Evolutionary conservation across 2,888 invertebrate genomes (phyloP), one percentile per base, ranked within the genome.

Genomic region (Ashinkailepas kermadecensis): DNA sequence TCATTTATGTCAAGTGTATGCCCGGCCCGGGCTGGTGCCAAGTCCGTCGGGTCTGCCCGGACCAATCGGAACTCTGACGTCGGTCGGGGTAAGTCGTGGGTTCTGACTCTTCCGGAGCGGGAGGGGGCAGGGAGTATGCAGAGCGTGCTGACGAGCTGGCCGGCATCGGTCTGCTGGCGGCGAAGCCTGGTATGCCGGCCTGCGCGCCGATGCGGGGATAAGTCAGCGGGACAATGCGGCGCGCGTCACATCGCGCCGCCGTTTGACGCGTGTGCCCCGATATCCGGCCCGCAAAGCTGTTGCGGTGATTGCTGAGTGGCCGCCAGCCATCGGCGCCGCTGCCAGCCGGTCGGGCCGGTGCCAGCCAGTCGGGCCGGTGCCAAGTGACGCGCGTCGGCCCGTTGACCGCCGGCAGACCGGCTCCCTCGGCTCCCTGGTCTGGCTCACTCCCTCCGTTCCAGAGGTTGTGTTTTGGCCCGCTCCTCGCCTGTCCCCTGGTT

Each of bases 161-260:
- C 39, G 23, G 39, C 39, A 70, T 23, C 13, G 70, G 39, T 39
- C 39, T 11, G 11, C 67, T 39, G 25, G 9, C 15, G 70, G 1
- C 70, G 39, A 39, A 4, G 70, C 7, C 25, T 7, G 25, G 4
- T 15, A 25, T 23, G 70, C 39, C 70, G 12, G 70, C 70, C 12
- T 2, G 0, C 8, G 13, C 62, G 13, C 62, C 21, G 18, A n/a
- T 25, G 39, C 70, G 62, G 39, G 70, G 39, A 9, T 70, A 23
- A 70, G 70, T 70, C 70, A 70, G 39, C 39, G 25, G 70, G 70
- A 70, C 70, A 70, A 70, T 70, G 70, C 39, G 70, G 15, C 18
- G 62, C 62, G 39, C 39, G 4, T 39, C 39, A 39, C 39, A 39
- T 39, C 62, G 18, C 18, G 18, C 18, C 62, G 62, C 18, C 62